Base-by-base conservation (phyloP, 2,113 vertebrate species). In the Burhinus oedicnemus region DNA sequence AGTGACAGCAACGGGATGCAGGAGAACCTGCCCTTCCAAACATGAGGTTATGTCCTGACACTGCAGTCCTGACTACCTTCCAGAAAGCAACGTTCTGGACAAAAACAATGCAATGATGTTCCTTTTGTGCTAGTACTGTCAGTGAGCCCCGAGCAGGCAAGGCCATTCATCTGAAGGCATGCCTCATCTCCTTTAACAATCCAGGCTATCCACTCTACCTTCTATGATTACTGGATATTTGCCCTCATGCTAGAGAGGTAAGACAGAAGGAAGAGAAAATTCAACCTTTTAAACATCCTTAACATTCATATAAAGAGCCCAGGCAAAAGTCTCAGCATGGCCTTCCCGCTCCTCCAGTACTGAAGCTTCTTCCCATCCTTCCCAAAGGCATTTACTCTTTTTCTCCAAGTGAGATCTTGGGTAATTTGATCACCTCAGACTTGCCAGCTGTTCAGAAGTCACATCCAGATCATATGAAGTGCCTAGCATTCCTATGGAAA, bases 361-460 rank as follows among this genome's bases (percentile, higher is more conserved):
- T 68, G 27, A 72, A 86, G 29, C 15, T 75, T 65, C n/a, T 49
- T 65, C 58, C 72, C 51, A 61, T 72, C 51, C 60, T 88, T 95
- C 49, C 81, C 71, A 38, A 68, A 58, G 36, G 32, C 79, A 76
- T 69, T 64, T 52, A 17, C 79, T 86, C 36, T 79, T 80, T 94
- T 88, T 65, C 58, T 83, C 0, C 47, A 72, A 54, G 42, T 7
- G 8, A 83, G 27, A 14, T 47, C 62, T 62, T 65, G 49, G 36
- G 88, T 83, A 92, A 96, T 86, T 66, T 30, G 58, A 97, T 92
- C 58, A 70, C 60, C 62, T 90, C 75, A 44, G 45, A n/a, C 58
- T 61, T 66, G 52, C 60, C 94, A 97, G 91, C 91, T 97, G 91
- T 87, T 83, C 61, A 65, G 45, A 84, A 84, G 69, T 86, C 93